These are phyloP conservation scores for Porites rus DNA, from an alignment of 92 coral and sea anemone species.

Conservation along the genomic window DNA sequence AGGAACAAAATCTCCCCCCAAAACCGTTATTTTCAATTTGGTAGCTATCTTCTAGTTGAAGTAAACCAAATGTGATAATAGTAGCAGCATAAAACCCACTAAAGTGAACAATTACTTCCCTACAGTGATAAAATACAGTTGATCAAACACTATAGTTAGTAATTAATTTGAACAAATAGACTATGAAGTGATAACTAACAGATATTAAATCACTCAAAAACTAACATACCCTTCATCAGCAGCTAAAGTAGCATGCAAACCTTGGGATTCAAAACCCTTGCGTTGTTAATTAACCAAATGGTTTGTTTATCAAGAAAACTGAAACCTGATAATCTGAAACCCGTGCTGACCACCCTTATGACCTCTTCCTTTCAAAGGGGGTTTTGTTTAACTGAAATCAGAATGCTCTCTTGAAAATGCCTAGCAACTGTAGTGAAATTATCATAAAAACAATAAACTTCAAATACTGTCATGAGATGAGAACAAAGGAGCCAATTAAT, in stretches of 20 bases:
- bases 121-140: not conserved
- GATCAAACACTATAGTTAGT: conserved; percentile 22
- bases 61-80: not conserved
- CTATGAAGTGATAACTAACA: conserved; percentile 8
- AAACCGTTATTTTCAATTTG: not conserved
- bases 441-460: conserved; percentile 30
- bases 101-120: not conserved
- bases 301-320: not conserved
- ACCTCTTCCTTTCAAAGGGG: conserved; percentile 41
- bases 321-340: conserved; percentile 21
- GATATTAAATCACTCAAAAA: not conserved
- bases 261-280: not conserved
- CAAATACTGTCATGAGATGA: not conserved
- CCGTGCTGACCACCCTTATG: conserved; percentile 17
- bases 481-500: conserved; percentile 19
- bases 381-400: conserved; percentile 44
- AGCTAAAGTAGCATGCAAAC: not conserved
- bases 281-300: not conserved
- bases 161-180: conserved; percentile 20
- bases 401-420: conserved; percentile 39
- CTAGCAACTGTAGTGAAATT: conserved; percentile 43
- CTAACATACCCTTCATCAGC: conserved; percentile 14
- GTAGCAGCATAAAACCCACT: not conserved
- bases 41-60: not conserved
- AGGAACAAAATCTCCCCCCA: not conserved